phyloP scores from a whole-genome alignment of 2,113 vertebrate species.

The Trematomus loennbergii region DNA sequence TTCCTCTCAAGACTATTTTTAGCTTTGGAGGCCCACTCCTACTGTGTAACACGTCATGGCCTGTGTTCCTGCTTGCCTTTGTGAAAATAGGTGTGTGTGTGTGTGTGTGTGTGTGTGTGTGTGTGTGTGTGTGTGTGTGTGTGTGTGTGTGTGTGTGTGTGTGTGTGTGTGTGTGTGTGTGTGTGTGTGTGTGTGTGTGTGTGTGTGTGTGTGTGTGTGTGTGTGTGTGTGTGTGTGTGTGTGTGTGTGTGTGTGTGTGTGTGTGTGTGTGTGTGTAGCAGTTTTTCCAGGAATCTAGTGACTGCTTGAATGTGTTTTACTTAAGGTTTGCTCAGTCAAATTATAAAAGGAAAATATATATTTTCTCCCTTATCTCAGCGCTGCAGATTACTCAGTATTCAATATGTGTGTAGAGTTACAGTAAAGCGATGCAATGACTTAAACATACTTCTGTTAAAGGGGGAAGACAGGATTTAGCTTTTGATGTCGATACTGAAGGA shows the following conservation, averaged over 20 bases:
- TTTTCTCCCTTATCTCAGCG: neutral
- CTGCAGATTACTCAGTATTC: neutral
- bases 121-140: slow-evolving; percentile 15
- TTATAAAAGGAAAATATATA: neutral
- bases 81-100: slow-evolving; percentile 16
- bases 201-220: slow-evolving; percentile 13
- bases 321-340: neutral
- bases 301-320: neutral
- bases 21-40: slow-evolving; percentile 62
- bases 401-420: neutral
- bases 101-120: slow-evolving; percentile 15
- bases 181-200: slow-evolving; percentile 17
- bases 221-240: slow-evolving; percentile 18
- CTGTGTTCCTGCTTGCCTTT: slow-evolving; percentile 56
- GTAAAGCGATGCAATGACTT: neutral
- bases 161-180: neutral
- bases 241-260: slow-evolving; percentile 15
- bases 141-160: slow-evolving; percentile 10
- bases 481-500: neutral
- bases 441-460: neutral
- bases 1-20: slow-evolving; percentile 80
- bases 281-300: slow-evolving; percentile 18
- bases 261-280: slow-evolving; percentile 7
- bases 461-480: neutral
- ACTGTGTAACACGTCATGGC: slow-evolving; percentile 65